Percentiles rank a stretch among this genome's conserved stretches.
phyloP scores from a whole-genome alignment of 1,140 invertebrate species.

The Drosophila neocordata region DNA sequence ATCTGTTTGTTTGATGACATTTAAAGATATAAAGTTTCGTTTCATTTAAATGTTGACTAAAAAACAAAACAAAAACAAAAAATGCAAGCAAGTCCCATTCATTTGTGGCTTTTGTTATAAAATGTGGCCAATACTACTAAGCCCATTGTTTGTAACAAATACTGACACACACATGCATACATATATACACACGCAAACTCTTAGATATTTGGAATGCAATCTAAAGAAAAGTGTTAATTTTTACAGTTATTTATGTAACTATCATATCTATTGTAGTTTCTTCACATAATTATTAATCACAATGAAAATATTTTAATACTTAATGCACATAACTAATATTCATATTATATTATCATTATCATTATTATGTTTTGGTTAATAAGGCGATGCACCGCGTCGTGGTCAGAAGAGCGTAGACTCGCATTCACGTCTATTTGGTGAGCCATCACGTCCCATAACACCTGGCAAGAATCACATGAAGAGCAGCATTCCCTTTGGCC shows the following conservation, averaged over 20 bases:
- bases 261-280: background rate
- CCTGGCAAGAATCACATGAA: constrained; percentile 82
- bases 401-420: constrained; percentile 77
- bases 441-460: constrained; percentile 71
- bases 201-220: constrained; percentile 2
- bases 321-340: constrained; percentile 4
- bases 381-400: constrained; percentile 75
- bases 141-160: constrained; percentile 11
- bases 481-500: constrained; percentile 82
- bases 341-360: background rate
- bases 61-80: background rate
- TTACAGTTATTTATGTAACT: constrained; percentile 9
- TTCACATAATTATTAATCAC: constrained; percentile 7
- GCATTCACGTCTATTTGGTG: constrained; percentile 80
- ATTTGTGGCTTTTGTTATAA: constrained; percentile 14
- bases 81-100: constrained; percentile 3
- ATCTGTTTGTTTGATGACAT: constrained; percentile 2
- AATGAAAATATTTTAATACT: background rate
- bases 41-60: constrained; percentile 16
- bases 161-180: background rate
- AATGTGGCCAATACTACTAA: background rate
- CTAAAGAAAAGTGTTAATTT: constrained; percentile 9
- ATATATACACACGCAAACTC: background rate
- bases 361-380: background rate
- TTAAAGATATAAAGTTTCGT: constrained; percentile 17